These are phyloP conservation scores for Chrysolophus pictus DNA, from an alignment of 2,797 vertebrate species.

Conservation along the genomic window DNA sequence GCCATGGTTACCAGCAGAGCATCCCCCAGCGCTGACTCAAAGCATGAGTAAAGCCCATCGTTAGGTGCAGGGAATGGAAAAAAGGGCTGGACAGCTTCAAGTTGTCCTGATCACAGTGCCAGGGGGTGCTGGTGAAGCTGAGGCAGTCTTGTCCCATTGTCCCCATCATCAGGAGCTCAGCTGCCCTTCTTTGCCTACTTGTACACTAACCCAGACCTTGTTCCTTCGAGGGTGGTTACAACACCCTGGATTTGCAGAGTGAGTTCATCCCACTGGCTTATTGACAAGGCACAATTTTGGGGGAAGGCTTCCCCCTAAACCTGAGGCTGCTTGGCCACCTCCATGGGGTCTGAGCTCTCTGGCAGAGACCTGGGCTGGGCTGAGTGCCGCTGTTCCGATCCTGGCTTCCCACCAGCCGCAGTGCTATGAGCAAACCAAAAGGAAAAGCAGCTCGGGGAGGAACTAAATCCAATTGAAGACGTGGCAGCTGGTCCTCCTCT, in stretches of 20 bases:
- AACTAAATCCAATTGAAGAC: neutral
- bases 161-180: fast-evolving
- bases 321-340: neutral
- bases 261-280: neutral
- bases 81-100: neutral
- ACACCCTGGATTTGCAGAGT: fast-evolving
- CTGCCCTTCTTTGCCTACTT: fast-evolving
- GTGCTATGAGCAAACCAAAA: neutral
- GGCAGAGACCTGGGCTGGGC: neutral
- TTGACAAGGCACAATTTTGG: neutral
- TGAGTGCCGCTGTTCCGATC: neutral
- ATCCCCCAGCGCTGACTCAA: constrained; percentile 1
- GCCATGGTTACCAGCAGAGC: constrained; percentile 54
- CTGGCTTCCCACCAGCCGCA: neutral
- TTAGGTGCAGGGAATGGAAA: neutral
- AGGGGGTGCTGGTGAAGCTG: neutral
- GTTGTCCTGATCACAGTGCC: fast-evolving
- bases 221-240: fast-evolving
- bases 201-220: neutral
- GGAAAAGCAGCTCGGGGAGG: neutral
- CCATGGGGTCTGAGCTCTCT: fast-evolving
- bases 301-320: fast-evolving
- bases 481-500: constrained; percentile 52
- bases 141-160: fast-evolving
- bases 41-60: neutral